These are phyloP conservation scores for Zaprionus taronus DNA, from an alignment of 1,140 invertebrate genomes.

Conservation along the genomic window DNA sequence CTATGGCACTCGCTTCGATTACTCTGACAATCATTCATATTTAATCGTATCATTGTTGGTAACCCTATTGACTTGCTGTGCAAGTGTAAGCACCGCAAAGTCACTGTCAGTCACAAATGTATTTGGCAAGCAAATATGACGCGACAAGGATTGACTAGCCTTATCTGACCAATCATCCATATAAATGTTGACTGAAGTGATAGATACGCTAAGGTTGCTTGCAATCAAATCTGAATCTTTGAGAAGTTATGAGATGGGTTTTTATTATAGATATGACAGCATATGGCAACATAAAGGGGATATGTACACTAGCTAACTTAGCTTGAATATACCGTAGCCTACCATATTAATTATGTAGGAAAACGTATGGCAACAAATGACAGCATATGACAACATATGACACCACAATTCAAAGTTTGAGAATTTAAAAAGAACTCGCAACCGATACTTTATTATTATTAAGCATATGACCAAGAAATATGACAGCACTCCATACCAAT, in stretches of 20 bases:
- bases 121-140: not conserved
- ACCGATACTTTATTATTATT: not conserved
- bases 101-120: not conserved
- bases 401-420: not conserved
- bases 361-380: too few species aligned
- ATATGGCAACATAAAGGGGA: not conserved
- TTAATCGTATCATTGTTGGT: slow-evolving; percentile 41
- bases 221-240: not conserved
- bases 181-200: not conserved
- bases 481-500: not conserved
- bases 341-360: too few species aligned
- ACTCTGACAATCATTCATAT: slow-evolving; percentile 42
- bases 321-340: too few species aligned
- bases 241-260: not conserved
- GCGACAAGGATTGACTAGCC: not conserved
- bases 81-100: not conserved
- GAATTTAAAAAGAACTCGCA: not conserved
- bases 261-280: not conserved
- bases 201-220: not conserved
- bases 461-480: not conserved
- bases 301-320: too few species aligned
- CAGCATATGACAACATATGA: too few species aligned
- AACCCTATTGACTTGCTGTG: slow-evolving; percentile 15
- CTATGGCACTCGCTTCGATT: slow-evolving; percentile 27
- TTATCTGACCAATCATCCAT: not conserved